Base-by-base conservation (phyloP, 2,113 vertebrate species). In the Antechinus stuartii region DNA sequence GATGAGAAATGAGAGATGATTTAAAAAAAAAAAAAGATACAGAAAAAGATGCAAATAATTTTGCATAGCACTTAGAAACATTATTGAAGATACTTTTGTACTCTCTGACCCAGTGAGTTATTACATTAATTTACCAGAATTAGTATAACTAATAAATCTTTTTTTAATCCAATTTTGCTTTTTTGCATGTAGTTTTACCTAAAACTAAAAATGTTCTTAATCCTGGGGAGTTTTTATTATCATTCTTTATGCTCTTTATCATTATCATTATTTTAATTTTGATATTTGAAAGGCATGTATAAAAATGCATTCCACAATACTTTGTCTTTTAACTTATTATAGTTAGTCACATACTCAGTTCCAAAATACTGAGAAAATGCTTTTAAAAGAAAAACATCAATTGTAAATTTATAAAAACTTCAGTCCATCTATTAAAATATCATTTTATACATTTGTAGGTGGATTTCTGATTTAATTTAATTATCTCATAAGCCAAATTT, bases 391-490 rank as follows among this genome's bases (percentile, higher is more conserved):
- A 68, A 76, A 42, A 76, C 10, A n/a, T n/a, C 35, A 22, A 22
- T 76, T 76, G 16, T 35, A 68, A 68, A 68, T 68, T 35, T 16
- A 3, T 76, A 76, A 14, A 76, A 76, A 76, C 2, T 22, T 76
- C n/a, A 76, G 14, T 2, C 14, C 16, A 42, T 8, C n/a, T 42
- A 23, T 84, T 55, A 23, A 93, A 90, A 53, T 35, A 8, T 2
- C 91, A 91, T 90, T 91, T 91, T 91, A n/a, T 53, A 46, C 2
- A 49, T 12, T 14, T 94, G 12, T 22, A 84, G 30, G 35, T 42
- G 2, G 89, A 27, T 95, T 53, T 61, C 92, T 94, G 91, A 94
- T 93, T 96, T 7, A 92, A 91, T 54, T 14, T 0, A 0, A 91
- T 50, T 96, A 2, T 2, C 23, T 24, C 94, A 55, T 10, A 96